Evolutionary conservation across 2,888 invertebrate genomes (phyloP), one percentile per base, ranked within the genome.

Genomic region (Lasioglossum pauxillum): DNA sequence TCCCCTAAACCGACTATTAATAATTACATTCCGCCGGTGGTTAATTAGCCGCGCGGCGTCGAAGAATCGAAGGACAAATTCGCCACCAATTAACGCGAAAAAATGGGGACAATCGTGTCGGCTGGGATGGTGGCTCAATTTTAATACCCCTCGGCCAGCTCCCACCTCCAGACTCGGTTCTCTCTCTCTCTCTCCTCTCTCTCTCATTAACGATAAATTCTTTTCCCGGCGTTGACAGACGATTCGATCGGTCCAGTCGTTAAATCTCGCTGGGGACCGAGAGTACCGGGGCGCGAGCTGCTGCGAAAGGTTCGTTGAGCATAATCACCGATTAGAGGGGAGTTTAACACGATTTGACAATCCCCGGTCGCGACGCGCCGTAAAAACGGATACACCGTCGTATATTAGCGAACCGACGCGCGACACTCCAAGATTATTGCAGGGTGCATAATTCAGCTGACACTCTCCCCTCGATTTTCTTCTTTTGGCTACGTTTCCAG

Each of bases 271-370:
- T 78, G 71, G 81, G 76, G n/a, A 23, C 27, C 19, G 31, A 64
- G 31, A 64, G 64, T 3, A 19, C 31, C 16, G 75, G 80, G 72
- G 31, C 87, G 75, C 75, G 83, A 84, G 77, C 86, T 81, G 75
- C 72, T 76, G 78, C 84, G 76, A 84, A 91, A 89, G 88, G 84
- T 86, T 88, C 89, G 91, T 90, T 82, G 90, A 89, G 78, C 90
- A 89, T 88, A 89, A 91, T 91, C 91, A 89, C 84, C 83, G 57
- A 85, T 87, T 88, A 88, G 78, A 81, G 90, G 89, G 82, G 82
- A 82, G 78, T 91, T 89, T 91, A 92, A 89, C 92, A 83, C 89
- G 89, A 91, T 90, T 90, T 76, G 89, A 91, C 91, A 86, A 88
- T 86, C 87, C 88, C 85, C 72, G 89, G 87, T 87, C 85, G 85